Conservation (phyloP, 2,888 invertebrate genomes). For the Notodonta ziczac region DNA sequence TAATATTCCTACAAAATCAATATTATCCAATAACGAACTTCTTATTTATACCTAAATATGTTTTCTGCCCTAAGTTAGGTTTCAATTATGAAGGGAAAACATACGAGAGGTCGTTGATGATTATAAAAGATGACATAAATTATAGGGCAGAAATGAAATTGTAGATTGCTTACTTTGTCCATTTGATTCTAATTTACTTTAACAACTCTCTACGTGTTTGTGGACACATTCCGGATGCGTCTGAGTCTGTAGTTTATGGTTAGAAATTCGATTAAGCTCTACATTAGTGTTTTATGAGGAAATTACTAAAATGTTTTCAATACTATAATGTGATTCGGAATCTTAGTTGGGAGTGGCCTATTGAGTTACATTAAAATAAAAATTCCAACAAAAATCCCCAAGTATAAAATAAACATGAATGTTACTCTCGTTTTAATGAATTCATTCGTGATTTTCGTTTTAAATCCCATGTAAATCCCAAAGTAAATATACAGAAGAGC, state of each 20-base stretch:
- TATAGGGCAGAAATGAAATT: neutral
- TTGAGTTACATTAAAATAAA: neutral
- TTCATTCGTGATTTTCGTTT: neutral
- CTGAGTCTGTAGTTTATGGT: neutral
- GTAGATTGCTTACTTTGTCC: neutral
- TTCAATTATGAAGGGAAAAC: too few relatives aligned
- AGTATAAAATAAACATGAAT: neutral
- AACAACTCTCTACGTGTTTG: constrained; percentile 3
- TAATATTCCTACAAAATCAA: too few relatives aligned
- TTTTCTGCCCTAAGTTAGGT: too few relatives aligned
- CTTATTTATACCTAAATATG: too few relatives aligned
- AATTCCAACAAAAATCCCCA: neutral
- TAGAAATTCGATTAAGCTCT: neutral
- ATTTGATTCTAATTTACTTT: constrained; percentile 2
- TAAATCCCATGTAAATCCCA: neutral
- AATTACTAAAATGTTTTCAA: neutral
- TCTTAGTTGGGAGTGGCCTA: neutral
- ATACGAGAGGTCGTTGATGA: too few relatives aligned
- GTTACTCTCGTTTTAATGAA: neutral
- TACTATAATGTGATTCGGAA: neutral
- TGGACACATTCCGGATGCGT: constrained; percentile 1
- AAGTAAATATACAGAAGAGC: constrained; percentile 20
- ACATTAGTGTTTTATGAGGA: neutral
- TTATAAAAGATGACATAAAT: too few relatives aligned
- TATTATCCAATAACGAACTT: too few relatives aligned